Percentiles rank a stretch among this genome's conserved stretches.
Conservation (phyloP, 1,140 invertebrate genomes). For the Solen grandis region DNA sequence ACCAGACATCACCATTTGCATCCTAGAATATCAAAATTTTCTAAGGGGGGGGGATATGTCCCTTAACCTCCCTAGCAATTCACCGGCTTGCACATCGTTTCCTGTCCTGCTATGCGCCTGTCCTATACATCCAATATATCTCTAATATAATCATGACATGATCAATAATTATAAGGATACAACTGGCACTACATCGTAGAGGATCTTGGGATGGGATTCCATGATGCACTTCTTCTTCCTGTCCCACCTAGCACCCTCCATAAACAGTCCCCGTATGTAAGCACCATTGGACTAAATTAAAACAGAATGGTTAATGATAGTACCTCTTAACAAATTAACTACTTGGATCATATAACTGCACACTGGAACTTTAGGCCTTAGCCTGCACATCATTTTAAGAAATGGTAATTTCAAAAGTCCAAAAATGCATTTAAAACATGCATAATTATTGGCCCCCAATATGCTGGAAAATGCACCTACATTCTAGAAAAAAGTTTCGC, state of each 20-base stretch:
- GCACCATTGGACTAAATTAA: slow-evolving; percentile 76
- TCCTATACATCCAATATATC: too few species aligned
- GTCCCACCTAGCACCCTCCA: slow-evolving; percentile 80
- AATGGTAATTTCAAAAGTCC: neutral
- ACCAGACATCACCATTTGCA: too few species aligned
- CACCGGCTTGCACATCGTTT: neutral
- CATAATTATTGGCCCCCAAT: neutral
- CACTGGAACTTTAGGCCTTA: neutral
- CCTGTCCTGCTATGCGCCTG: too few species aligned
- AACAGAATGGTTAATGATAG: neutral
- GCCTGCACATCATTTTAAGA: neutral
- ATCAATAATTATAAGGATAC: slow-evolving; percentile 74
- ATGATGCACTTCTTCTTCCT: slow-evolving; percentile 69
- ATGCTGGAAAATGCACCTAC: neutral
- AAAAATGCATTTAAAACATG: neutral
- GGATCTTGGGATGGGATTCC: slow-evolving; percentile 78
- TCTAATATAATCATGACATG: neutral
- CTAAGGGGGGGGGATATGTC: too few species aligned
- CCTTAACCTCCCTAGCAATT: neutral
- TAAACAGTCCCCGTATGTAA: slow-evolving; percentile 78
- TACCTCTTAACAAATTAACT: neutral
- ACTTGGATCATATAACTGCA: neutral
- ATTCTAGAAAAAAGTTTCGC: too few species aligned
- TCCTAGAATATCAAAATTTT: neutral
- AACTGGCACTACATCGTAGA: slow-evolving; percentile 79